Evolutionary conservation across 2,888 invertebrate genomes (phyloP), one percentile per base, ranked within the genome.

Genomic region (Melitaea athalia): DNA sequence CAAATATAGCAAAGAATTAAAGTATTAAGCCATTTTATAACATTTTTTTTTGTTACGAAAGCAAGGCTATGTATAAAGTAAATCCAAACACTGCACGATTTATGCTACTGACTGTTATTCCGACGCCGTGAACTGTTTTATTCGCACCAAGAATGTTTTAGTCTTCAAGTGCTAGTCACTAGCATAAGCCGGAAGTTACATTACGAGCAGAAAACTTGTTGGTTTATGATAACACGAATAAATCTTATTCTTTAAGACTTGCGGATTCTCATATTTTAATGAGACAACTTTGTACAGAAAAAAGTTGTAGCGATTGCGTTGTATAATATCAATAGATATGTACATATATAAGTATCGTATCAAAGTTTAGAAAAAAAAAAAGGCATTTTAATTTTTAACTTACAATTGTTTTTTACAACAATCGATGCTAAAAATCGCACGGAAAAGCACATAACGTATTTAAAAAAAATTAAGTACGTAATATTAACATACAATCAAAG

Each of bases 121-220:
- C 38, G 50, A 57, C 59, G 47, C 63, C 38, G 61, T 57, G 55
- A 49, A 67, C 55, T 59, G 61, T 60, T 67, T 67, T 59, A 70
- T 64, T 67, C 64, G 49, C 61, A 67, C 33, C 64, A 64, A 38
- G 57, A 57, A 70, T 64, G 60, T 67, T 64, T 70, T 64, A 70
- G 67, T 67, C 67, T 70, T 64, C 63, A 50, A 64, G 38, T 38
- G 4, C 38, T 38, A 38, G 61, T 60, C 61, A 67, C 67, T 59
- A 57, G 62, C 69, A 66, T 59, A 65, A 63, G 50, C 63, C 65
- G 63, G 63, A 63, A 66, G 52, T 69, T 52, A 63, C 59, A 63
- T 65, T 69, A 65, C 42, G 62, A 43, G 42, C 59, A 59, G 59
- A 69, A 63, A 65, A 47, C 52, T 63, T 59, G 66, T 63, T 62